phyloP scores from a whole-genome alignment of 2,888 invertebrate genomes.

The Hemithea aestivaria region DNA sequence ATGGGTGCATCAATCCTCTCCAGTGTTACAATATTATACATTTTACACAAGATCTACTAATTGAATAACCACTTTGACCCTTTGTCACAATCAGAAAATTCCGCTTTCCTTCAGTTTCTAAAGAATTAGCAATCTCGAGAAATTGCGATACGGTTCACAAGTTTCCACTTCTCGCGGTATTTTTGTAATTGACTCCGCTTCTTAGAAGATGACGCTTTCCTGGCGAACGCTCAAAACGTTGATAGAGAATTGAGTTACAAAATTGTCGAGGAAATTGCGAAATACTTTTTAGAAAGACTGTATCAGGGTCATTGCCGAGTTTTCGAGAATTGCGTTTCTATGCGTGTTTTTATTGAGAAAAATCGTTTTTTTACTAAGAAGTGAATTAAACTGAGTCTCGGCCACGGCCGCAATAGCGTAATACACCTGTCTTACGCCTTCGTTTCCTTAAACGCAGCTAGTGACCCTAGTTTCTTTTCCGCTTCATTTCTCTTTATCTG shows the following conservation, averaged over 20 bases:
- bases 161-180: not conserved
- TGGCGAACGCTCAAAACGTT: conserved; percentile 15
- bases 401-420: too few relatives aligned
- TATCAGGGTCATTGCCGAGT: conserved; percentile 3
- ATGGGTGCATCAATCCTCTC: too few relatives aligned
- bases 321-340: not conserved
- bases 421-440: too few relatives aligned
- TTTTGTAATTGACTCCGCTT: conserved; percentile 11
- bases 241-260: conserved; percentile 3
- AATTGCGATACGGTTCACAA: too few relatives aligned
- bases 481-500: too few relatives aligned
- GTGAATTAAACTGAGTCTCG: too few relatives aligned
- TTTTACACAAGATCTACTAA: conserved; percentile 4
- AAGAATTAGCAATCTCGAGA: too few relatives aligned
- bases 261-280: conserved; percentile 3
- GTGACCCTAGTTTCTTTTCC: too few relatives aligned
- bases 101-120: not conserved
- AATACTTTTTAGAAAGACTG: not conserved
- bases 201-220: conserved; percentile 14
- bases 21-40: too few relatives aligned
- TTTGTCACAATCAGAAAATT: not conserved
- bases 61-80: not conserved
- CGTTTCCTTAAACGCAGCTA: too few relatives aligned
- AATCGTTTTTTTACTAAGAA: too few relatives aligned
- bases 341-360: too few relatives aligned